A percentile compares a stretch with the other conserved stretches of the same genome.
These are phyloP conservation scores for Sparidentex hasta DNA, from an alignment of 2,797 vertebrate genomes.

Conservation along the genomic window DNA sequence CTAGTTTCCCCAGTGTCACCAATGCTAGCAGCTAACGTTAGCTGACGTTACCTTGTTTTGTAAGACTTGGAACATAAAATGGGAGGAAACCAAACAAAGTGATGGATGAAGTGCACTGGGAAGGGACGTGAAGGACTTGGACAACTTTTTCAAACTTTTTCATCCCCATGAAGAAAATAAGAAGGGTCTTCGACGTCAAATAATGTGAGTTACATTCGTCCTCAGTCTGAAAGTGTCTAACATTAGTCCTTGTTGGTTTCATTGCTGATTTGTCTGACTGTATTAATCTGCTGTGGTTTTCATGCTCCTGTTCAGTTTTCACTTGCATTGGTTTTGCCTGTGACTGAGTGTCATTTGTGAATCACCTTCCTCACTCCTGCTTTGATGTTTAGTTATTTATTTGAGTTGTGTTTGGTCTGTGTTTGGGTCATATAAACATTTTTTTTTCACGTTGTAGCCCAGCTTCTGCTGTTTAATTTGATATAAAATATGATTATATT, in stretches of 20 bases:
- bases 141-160: background rate
- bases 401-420: too few relatives aligned
- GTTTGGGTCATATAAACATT: too few relatives aligned
- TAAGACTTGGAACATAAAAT: too few relatives aligned
- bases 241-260: background rate
- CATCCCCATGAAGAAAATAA: background rate
- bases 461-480: too few relatives aligned
- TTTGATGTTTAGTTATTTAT: too few relatives aligned
- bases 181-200: background rate
- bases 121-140: background rate
- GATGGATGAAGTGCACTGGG: background rate
- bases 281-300: background rate
- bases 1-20: background rate
- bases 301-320: slow-evolving; percentile 1
- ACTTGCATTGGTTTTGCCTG: slow-evolving; percentile 3
- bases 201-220: background rate
- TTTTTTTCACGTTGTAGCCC: too few relatives aligned
- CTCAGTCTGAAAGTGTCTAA: background rate
- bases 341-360: background rate
- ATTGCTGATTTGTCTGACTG: background rate
- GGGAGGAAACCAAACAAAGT: background rate
- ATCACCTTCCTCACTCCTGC: background rate
- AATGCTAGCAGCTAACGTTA: background rate
- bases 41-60: background rate
- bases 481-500: too few relatives aligned